Base-by-base conservation (phyloP, 2,797 vertebrate species). In the Neosalanx taihuensis region DNA sequence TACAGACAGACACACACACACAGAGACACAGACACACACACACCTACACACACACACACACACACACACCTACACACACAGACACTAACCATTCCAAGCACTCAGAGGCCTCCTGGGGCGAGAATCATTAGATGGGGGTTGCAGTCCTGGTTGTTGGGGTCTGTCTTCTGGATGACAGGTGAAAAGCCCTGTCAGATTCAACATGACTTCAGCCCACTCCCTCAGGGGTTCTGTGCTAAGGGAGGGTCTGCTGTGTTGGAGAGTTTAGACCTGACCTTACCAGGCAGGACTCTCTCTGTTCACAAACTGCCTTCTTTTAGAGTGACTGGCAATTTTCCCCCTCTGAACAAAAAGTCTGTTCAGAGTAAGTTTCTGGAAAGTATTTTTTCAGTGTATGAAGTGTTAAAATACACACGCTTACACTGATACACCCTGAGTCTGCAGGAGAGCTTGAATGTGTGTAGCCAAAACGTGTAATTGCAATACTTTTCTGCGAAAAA, bases 101-200 rank as follows among this genome's bases (percentile, higher is more conserved):
- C 64, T 37, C 35, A 60, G 33, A 69, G 67, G 18, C n/a, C 31
- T 69, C 57, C 5, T 12, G 56, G 53, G 23, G 12, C 23, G 18
- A n/a, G 33, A 41, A 53, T 17, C 29, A 71, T 37, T 35, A 64
- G 31, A 51, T 63, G 26, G 63, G 58, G 64, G 35, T 41, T 33
- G n/a, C 20, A 58, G 63, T n/a, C 30, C 57, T 66, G 63, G 63
- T 72, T 26, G n/a, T 64, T 57, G 18, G 20, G 51, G 20, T 3
- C 13, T 41, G 63, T 66, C 53, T 15, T 53, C 20, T 57, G 31
- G 30, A 58, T 59, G 6, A 6, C 33, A 58, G 53, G 70, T 72
- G 70, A 65, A 70, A 51, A 13, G 37, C 59, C 69, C 69, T 3
- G 30, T 70, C 59, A 60, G 33, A 58, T 53, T 58, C 51, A 20